These are phyloP conservation scores for Heliconius ethilla DNA, from an alignment of 2,888 invertebrate genomes.

Conservation along the genomic window DNA sequence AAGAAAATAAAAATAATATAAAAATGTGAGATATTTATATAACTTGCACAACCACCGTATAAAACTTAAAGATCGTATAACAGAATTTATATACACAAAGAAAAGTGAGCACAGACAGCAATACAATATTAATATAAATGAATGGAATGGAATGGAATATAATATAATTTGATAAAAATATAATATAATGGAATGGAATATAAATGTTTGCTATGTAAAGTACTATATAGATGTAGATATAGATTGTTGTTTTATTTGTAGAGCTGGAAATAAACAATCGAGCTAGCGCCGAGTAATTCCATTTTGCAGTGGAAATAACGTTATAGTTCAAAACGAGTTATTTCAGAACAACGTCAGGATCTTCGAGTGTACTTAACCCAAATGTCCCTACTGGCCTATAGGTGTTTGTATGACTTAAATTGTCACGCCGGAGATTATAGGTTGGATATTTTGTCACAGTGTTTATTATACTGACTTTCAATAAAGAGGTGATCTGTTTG, in stretches of 20 bases:
- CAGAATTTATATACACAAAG: too few relatives aligned
- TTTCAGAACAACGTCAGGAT: conserved; percentile 18
- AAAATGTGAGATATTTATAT: too few relatives aligned
- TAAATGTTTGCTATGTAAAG: neutral
- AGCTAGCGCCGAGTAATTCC: conserved; percentile 5
- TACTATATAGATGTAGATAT: neutral
- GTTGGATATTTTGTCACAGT: neutral
- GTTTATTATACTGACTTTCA: neutral
- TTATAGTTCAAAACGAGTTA: conserved; percentile 16
- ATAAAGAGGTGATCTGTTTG: neutral
- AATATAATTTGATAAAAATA: too few relatives aligned
- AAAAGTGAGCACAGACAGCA: too few relatives aligned
- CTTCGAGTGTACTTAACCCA: conserved; percentile 11
- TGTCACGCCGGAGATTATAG: neutral
- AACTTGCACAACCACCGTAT: too few relatives aligned
- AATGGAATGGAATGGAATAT: too few relatives aligned
- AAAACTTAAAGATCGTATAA: too few relatives aligned
- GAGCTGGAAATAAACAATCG: neutral
- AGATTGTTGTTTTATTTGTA: conserved; percentile 9
- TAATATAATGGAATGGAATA: too few relatives aligned
- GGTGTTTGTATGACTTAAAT: neutral
- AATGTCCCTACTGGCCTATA: neutral
- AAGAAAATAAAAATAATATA: too few relatives aligned
- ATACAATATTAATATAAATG: too few relatives aligned
- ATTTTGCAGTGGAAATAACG: conserved; percentile 16